Evolutionary conservation across 2,888 invertebrate species (phyloP).

Genomic region (Pterobdella sp.): DNA sequence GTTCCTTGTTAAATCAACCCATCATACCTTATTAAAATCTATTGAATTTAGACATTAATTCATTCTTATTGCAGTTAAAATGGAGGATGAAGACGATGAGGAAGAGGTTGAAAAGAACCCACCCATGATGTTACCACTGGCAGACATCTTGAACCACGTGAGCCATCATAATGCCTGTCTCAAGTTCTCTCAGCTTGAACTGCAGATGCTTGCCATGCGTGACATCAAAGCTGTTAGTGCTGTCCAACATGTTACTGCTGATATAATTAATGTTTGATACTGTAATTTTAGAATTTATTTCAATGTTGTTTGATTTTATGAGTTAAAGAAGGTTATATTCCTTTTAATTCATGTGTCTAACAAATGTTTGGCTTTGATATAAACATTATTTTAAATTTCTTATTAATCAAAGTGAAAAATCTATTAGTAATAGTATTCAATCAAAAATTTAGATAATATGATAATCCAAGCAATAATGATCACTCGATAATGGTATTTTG

Average conservation of each 20-base stretch:
- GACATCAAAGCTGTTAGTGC: conserved; percentile 43
- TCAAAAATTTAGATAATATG: too few relatives aligned
- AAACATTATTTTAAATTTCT: too few relatives aligned
- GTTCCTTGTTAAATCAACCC: neutral
- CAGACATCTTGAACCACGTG: conserved; percentile 50
- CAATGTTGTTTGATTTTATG: neutral
- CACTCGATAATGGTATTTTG: too few relatives aligned
- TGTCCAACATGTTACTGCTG: neutral
- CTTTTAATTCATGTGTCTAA: too few relatives aligned
- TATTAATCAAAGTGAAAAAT: too few relatives aligned
- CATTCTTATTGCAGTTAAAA: conserved; percentile 3
- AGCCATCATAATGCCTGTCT: conserved; percentile 49
- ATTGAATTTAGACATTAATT: neutral
- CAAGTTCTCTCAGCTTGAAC: conserved; percentile 44
- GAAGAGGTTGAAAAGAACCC: conserved; percentile 30
- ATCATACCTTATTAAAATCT: neutral
- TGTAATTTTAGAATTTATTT: neutral
- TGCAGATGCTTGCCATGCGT: conserved; percentile 46
- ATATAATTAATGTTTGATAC: neutral
- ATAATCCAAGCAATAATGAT: too few relatives aligned
- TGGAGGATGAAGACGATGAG: conserved; percentile 38
- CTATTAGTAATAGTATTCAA: too few relatives aligned
- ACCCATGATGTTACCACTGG: conserved; percentile 52
- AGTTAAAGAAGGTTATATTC: too few relatives aligned
- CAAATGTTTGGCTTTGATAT: too few relatives aligned